A percentile compares a stretch with the other conserved stretches of the same genome.
Conservation (phyloP, 2,113 vertebrate species). For the Rattus rattus region DNA sequence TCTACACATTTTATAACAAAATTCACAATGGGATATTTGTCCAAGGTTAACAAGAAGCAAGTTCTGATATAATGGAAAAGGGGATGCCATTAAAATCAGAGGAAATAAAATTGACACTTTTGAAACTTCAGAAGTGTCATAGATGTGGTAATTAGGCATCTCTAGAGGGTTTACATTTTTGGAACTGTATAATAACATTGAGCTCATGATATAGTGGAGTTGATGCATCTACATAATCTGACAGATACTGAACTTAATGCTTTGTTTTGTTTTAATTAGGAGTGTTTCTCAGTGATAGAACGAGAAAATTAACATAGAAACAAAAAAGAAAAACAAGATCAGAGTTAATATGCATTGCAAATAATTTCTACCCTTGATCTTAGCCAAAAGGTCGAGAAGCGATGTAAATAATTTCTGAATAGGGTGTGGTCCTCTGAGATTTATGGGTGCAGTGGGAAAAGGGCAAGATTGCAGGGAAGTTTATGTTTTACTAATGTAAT, state of each 20-base stretch:
- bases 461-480: neutral
- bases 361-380: neutral
- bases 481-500: neutral
- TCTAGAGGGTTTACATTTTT: neutral
- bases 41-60: neutral
- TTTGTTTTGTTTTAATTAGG: neutral
- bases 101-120: neutral
- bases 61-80: neutral
- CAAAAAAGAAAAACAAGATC: neutral
- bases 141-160: neutral
- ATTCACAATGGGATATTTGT: neutral
- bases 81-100: neutral
- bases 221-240: neutral
- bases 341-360: neutral
- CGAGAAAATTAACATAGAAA: constrained; percentile 5
- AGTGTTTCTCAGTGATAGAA: neutral
- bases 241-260: neutral
- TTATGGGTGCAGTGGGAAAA: neutral
- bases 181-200: neutral
- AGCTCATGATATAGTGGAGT: neutral
- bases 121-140: neutral
- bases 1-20: neutral
- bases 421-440: neutral
- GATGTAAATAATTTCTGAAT: neutral
- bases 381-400: no score